Conservation (phyloP, 2,888 invertebrate genomes). For the Drepanosiphum platanoidis region DNA sequence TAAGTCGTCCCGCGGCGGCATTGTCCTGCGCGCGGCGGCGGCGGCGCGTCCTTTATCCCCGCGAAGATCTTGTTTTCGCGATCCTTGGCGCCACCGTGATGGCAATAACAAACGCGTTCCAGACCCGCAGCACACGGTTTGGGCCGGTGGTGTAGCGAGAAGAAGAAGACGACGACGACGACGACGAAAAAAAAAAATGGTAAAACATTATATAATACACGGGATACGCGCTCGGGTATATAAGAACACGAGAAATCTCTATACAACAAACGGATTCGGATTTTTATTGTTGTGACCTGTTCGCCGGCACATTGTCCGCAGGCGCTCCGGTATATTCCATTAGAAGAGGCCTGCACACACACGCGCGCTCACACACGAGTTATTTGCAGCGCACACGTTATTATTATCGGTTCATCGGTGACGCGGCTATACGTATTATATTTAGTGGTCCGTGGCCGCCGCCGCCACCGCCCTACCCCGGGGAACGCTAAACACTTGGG, state of each 20-base stretch:
- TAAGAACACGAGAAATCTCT: constrained; percentile 47
- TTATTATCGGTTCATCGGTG: constrained; percentile 55
- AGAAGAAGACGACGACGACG: too few relatives aligned
- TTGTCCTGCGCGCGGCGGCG: neutral
- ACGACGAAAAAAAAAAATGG: constrained; percentile 29
- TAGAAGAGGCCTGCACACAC: constrained; percentile 17
- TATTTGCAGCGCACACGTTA: constrained; percentile 54
- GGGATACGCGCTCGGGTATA: neutral
- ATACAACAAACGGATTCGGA: constrained; percentile 29
- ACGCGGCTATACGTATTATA: constrained; percentile 3
- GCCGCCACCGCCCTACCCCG: neutral
- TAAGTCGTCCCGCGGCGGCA: neutral
- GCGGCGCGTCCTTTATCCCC: constrained; percentile 19
- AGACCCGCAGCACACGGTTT: constrained; percentile 21
- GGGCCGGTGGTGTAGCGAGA: neutral
- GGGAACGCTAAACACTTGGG: constrained; percentile 43
- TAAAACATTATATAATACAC: neutral
- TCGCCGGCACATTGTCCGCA: constrained; percentile 15
- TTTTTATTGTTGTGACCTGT: constrained; percentile 46
- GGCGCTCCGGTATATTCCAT: constrained; percentile 28
- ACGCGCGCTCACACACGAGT: too few relatives aligned
- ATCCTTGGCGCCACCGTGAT: constrained; percentile 48
- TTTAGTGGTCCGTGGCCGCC: neutral
- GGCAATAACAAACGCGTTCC: constrained; percentile 23
- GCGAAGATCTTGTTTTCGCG: constrained; percentile 41